These are phyloP conservation scores for Chaenogobius annularis DNA, from an alignment of 2,113 vertebrate genomes.

Conservation along the genomic window DNA sequence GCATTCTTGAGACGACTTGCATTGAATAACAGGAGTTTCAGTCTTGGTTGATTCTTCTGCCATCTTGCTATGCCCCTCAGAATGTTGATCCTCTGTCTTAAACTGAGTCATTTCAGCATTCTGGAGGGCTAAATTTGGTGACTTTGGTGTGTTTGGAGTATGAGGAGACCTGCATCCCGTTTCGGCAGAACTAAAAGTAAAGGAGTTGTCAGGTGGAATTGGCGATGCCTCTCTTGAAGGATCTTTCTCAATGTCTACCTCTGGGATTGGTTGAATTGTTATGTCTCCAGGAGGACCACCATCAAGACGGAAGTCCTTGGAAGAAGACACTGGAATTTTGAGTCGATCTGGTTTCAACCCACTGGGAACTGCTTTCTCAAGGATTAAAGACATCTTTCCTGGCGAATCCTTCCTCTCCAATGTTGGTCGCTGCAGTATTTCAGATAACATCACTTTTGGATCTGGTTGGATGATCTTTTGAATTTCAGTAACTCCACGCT, in stretches of 20 bases:
- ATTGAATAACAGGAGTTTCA: constrained; percentile 1
- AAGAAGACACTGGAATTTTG: constrained; percentile 56
- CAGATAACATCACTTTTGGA: constrained; percentile 19
- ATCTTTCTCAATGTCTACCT: constrained; percentile 72
- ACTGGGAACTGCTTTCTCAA: constrained; percentile 64
- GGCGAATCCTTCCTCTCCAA: constrained; percentile 57
- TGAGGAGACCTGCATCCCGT: constrained; percentile 25
- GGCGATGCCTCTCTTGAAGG: constrained; percentile 74
- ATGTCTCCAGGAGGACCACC: constrained; percentile 63
- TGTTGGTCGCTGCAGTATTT: constrained; percentile 23
- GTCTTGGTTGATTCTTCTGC: constrained; percentile 12
- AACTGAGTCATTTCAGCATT: constrained; percentile 11
- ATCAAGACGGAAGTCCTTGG: constrained; percentile 68
- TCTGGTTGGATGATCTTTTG: constrained; percentile 30
- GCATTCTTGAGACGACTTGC: constrained; percentile 13
- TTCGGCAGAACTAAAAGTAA: constrained; percentile 56
- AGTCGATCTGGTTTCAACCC: constrained; percentile 69
- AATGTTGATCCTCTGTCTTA: constrained; percentile 5
- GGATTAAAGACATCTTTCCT: constrained; percentile 44
- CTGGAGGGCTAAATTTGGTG: constrained; percentile 23
- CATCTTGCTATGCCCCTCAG: constrained; percentile 4
- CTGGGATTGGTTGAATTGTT: constrained; percentile 69
- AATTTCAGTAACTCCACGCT: constrained; percentile 10
- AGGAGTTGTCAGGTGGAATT: constrained; percentile 63
- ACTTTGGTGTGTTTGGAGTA: constrained; percentile 40